Evolutionary conservation across 2,113 vertebrate species (phyloP), one percentile per base, ranked within the genome.

Genomic region (Nothobranchius furzeri): DNA sequence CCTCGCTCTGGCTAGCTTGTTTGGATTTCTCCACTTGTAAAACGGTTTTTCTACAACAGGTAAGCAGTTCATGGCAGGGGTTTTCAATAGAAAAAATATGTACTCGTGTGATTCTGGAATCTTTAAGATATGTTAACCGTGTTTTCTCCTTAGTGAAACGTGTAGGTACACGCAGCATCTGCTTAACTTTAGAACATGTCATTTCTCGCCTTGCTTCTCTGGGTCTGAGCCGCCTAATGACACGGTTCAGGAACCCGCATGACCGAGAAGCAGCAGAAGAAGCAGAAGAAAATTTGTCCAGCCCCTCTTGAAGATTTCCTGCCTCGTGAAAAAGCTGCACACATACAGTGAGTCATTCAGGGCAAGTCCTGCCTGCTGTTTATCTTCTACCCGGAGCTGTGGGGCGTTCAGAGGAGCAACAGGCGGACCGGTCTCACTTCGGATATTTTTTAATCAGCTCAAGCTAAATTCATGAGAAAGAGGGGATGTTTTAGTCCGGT

Each of bases 251-350:
- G 65, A 62, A 75, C 66, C 12, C 9, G 50, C 37, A 40, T 20
- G 68, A 60, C 81, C 64, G 51, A 78, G 75, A 54, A 61, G 68
- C 45, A 54, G 30, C 53, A 75, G 49, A 59, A 55, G 49, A 35
- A 50, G 64, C 51, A 47, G 62, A 63, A 57, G 70, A 75, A 70
- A 81, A 60, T 13, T 1, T 12, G 85, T 78, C 88, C 89, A 86
- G 61, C 90, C 90, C 89, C 85, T 89, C 79, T 30, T 40, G 84
- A 88, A 91, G 87, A 89, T 80, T 91, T 91, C 89, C 89, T 90
- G 89, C 84, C 86, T 81, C 69, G 83, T 58, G 78, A 81, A 82
- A 42, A 66, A 49, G 86, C 30, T 30, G 30, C 76, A 61, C 73
- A 60, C 78, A 70, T 64, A 75, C 55, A 64, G 73, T 75, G 84